A percentile compares a stretch with the other conserved stretches of the same genome.
These are phyloP conservation scores for Uropsilus gracilis DNA, from an alignment of 2,113 vertebrate species.

Conservation along the genomic window DNA sequence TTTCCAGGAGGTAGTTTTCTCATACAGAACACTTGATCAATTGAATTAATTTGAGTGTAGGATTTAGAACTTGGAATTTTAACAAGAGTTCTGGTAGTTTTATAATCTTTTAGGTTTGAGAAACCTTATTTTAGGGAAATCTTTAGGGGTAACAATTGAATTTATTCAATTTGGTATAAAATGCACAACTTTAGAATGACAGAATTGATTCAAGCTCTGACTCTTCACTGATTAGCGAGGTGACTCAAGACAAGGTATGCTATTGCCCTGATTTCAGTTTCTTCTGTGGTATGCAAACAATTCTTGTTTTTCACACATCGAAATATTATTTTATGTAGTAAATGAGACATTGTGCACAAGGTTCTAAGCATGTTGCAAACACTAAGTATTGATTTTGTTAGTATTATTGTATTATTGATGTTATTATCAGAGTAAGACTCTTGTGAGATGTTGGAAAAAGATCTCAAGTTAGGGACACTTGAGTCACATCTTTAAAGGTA, in stretches of 20 bases:
- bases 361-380: neutral
- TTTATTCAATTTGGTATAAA: constrained; percentile 1
- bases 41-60: neutral
- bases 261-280: neutral
- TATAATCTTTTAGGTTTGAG: neutral
- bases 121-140: neutral
- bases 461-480: no score
- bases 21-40: neutral
- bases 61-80: neutral
- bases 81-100: neutral
- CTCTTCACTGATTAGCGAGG: neutral
- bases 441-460: no score
- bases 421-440: neutral
- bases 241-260: neutral
- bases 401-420: neutral
- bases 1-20: neutral
- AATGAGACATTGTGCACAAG: neutral
- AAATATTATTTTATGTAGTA: neutral
- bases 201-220: neutral
- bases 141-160: neutral
- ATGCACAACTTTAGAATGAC: neutral
- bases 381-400: neutral
- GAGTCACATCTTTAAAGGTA: no score
- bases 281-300: neutral
- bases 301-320: neutral